Base-by-base conservation (phyloP, 2,888 invertebrate species). In the Dolomedes plantarius region DNA sequence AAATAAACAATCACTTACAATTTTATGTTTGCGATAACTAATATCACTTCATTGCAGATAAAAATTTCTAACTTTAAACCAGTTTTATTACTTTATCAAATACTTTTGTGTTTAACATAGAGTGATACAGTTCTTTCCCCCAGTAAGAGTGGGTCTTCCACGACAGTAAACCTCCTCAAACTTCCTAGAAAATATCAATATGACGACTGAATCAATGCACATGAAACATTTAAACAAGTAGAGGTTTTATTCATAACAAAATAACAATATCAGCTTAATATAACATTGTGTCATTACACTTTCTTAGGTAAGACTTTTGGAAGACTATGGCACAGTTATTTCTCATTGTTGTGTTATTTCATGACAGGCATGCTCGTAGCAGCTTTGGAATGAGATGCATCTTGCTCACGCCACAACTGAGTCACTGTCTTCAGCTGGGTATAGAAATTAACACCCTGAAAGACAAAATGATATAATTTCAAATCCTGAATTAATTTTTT, bases 381-480 rank as follows among this genome's bases (percentile, higher is more conserved):
- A 0, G 96, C 94, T 89, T 94, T 94, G 0, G 95, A 93, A 89
- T 95, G 94, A 0, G 94, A 94, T 0, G 94, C 95, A 91, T 98
- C 98, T 77, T 94, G 94, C 89, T 95, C 94, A 89, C 96, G 94
- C 99, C 99, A 99, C 91, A 96, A 93, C 89, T 98, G 98, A 0
- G 98, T 99, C 0, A 99, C 95, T 0, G 99, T 99, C 93, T 99
- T 99, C 86, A 97, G 94, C 92, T 99, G 98, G 0, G 98, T 98
- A 92, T 96, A 99, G 93, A 99, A 99, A 90, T 98, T 96, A 86
- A 99, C 92, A 13, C 98, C 99, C 94, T 98, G 94, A 13, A 16
- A 46, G 16, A 46, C 16, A 46, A 46, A 36, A 36, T 36, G 11
- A 5, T 5, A 36, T 7, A 36, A 36, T 36, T 36, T 11, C 5